Base-by-base conservation (phyloP, 1,140 invertebrate species). In the Drosophila pallidifrons region DNA sequence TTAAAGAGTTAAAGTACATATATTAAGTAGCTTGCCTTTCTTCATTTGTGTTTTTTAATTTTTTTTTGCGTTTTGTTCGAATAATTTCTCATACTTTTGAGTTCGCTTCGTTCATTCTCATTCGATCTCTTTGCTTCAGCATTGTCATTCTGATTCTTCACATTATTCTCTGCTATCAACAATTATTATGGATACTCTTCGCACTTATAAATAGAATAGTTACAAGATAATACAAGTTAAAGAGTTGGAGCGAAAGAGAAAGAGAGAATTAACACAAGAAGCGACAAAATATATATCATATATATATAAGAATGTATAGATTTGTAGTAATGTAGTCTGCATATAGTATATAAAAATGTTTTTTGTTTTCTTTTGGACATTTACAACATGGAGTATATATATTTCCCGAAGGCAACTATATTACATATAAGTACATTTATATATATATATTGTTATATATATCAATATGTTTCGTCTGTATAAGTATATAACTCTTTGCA, bases 371-470 rank as follows among this genome's bases (percentile, higher is more conserved):
- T 38, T 30, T 63, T 79, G 61, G 79, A 87, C 82, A 87, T 82
- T 87, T 87, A 87, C 82, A 86, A 87, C 72, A 76, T 72, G 47
- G 73, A 69, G 69, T 77, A 64, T 75, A 82, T 81, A 55, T 77
- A 70, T 76, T 82, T 35, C 67, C 63, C 75, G 78, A 59, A 83
- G 76, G 80, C 65, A 81, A 75, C 77, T 86, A 87, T 87, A 86
- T 81, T 87, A 79, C 64, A 72, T 51, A 49, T 77, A 79, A 65
- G 54, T 77, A 77, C 74, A 77, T 73, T 64, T 52, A 65, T 65
- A 67, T 75, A 74, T 69, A 61, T 77, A 77, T 66, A 77, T 73
- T 58, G 46, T 46, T 65, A 67, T 82, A 74, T 69, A 30, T 3
- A 6, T 58, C 25, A 65, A 49, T 68, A 5, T 60, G 15, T 68